These are phyloP conservation scores for Engraulis encrasicolus DNA, from an alignment of 2,113 vertebrate species.

Conservation along the genomic window DNA sequence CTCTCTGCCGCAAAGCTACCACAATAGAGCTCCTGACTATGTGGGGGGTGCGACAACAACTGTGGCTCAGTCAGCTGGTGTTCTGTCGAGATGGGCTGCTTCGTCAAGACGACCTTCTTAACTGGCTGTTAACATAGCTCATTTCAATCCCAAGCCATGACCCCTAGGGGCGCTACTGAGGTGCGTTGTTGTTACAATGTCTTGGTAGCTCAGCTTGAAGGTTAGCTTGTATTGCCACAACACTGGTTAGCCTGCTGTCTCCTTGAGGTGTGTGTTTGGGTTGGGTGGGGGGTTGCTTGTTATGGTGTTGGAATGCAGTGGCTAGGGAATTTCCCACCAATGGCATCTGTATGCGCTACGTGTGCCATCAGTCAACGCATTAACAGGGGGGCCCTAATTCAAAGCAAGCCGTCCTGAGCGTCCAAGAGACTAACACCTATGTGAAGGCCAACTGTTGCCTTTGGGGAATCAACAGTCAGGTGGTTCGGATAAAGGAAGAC, in stretches of 20 bases:
- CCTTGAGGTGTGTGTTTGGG: no score
- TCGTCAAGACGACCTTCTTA: no score
- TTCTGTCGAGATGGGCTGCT: no score
- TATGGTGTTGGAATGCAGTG: not conserved
- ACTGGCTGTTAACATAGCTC: no score
- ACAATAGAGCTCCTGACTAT: constrained; percentile 46
- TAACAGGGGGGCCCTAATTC: not conserved
- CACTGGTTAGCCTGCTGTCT: no score
- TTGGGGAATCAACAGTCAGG: not conserved
- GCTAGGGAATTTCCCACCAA: not conserved
- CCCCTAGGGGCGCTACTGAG: no score
- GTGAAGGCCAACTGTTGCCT: not conserved
- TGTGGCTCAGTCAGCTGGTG: constrained; percentile 51
- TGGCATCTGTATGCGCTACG: not conserved
- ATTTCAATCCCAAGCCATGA: no score
- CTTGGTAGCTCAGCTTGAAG: no score
- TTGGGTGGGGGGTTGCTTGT: constrained; percentile 39
- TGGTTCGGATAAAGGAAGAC: not conserved
- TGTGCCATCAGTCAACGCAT: not conserved
- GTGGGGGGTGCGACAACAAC: constrained; percentile 42
- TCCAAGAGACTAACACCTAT: not conserved
- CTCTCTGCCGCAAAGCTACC: constrained; percentile 57
- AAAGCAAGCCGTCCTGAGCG: not conserved
- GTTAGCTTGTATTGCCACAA: no score
- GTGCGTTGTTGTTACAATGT: no score